phyloP scores from a whole-genome alignment of 2,113 vertebrate genomes.

The Pungitius pungitius region DNA sequence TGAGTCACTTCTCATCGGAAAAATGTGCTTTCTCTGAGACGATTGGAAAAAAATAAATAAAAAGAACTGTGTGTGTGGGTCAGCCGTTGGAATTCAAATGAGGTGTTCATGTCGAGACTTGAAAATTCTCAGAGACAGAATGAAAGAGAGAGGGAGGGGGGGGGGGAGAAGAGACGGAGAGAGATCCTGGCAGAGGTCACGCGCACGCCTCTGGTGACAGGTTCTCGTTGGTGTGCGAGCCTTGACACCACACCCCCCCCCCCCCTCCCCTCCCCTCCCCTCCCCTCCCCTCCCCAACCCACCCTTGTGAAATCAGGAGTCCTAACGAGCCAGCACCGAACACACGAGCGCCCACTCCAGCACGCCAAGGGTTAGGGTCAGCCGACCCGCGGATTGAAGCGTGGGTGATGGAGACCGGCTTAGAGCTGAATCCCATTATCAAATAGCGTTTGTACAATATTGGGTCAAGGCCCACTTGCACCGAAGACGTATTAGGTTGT shows the following conservation, averaged over 20 bases:
- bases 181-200: constrained; percentile 37
- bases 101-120: constrained; percentile 31
- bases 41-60: constrained; percentile 32
- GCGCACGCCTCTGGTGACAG: constrained; percentile 41
- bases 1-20: constrained; percentile 19
- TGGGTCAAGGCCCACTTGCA: constrained; percentile 67
- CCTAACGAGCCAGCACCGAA: constrained; percentile 62
- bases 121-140: constrained; percentile 11
- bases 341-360: constrained; percentile 45
- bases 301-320: constrained; percentile 53
- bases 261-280: no score
- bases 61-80: constrained; percentile 15
- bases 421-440: constrained; percentile 70
- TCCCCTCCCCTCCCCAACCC: no score
- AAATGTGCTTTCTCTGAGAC: constrained; percentile 45
- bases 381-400: constrained; percentile 59
- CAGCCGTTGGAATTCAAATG: constrained; percentile 54
- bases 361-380: constrained; percentile 65
- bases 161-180: not conserved
- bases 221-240: constrained; percentile 30
- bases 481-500: constrained; percentile 60
- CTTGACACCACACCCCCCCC: constrained; percentile 40
- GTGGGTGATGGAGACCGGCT: constrained; percentile 50
- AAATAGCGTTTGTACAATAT: constrained; percentile 67
- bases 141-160: no score